A percentile compares a stretch with the other conserved stretches of the same genome.
Conservation (phyloP, 2,113 vertebrate species). For the Calidris pygmaea region DNA sequence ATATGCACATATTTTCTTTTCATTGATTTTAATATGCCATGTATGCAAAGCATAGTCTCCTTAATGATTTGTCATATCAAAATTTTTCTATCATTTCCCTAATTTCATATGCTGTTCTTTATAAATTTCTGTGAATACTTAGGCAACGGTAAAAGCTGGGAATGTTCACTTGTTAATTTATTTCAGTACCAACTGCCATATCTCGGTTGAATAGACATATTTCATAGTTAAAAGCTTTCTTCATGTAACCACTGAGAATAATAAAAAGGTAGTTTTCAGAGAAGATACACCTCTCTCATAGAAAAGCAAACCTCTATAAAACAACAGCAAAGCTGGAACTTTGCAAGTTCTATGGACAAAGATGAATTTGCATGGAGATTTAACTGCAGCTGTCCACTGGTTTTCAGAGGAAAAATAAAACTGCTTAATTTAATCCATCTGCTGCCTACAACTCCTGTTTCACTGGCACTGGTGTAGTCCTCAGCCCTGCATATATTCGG, state of each 20-base stretch:
- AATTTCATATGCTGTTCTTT: not conserved
- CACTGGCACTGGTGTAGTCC: not conserved
- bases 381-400: not conserved
- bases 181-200: not conserved
- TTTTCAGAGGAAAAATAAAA: not conserved
- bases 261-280: not conserved
- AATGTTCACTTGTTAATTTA: not conserved
- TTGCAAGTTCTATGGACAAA: not conserved
- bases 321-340: not conserved
- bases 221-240: not conserved
- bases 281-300: accelerated
- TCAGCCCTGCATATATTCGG: not conserved
- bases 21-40: not conserved
- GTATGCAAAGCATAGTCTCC: not conserved
- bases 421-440: not conserved
- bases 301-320: not conserved
- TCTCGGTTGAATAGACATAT: not conserved
- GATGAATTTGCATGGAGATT: not conserved
- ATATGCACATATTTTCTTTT: not conserved
- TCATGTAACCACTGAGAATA: not conserved
- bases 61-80: not conserved
- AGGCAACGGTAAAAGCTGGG: not conserved
- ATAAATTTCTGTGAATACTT: not conserved
- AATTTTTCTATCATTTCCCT: not conserved
- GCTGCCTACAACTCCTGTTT: not conserved